These are phyloP conservation scores for Bryconaethiops microstoma DNA, from an alignment of 2,797 vertebrate genomes.

Conservation along the genomic window DNA sequence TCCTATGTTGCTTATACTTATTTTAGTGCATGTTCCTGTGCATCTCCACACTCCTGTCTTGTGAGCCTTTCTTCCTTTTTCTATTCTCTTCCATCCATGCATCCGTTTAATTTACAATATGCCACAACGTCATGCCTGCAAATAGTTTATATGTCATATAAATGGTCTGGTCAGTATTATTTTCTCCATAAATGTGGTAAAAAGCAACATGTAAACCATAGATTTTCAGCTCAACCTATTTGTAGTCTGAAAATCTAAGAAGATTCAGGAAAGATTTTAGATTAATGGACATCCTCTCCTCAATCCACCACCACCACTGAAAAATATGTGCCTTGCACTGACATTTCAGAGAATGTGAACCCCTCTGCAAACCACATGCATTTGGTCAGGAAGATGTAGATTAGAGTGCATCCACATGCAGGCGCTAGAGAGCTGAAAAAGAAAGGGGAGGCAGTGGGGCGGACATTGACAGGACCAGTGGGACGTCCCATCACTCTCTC, in stretches of 20 bases:
- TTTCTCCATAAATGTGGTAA: background rate
- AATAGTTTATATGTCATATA: background rate
- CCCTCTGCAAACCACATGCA: background rate
- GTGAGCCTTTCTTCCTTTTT: background rate
- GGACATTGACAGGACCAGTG: conserved; percentile 78
- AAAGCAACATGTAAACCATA: background rate
- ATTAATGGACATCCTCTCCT: no score
- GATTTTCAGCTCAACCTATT: background rate
- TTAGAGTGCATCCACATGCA: conserved; percentile 6
- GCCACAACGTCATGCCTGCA: background rate
- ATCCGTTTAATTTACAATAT: background rate
- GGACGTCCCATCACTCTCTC: conserved; percentile 95
- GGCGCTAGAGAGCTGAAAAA: conserved; percentile 58
- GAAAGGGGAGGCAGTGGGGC: conserved; percentile 67
- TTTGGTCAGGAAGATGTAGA: background rate
- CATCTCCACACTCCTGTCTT: background rate
- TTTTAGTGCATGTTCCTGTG: background rate
- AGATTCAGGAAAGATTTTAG: background rate
- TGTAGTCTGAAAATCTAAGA: no score
- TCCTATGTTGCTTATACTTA: background rate
- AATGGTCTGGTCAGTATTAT: background rate
- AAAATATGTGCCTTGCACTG: no score
- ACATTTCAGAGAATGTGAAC: no score
- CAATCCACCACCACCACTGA: background rate
- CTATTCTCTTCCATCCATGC: background rate